Evolutionary conservation across 2,113 vertebrate species (phyloP).

Genomic region (Anolis sagrei): DNA sequence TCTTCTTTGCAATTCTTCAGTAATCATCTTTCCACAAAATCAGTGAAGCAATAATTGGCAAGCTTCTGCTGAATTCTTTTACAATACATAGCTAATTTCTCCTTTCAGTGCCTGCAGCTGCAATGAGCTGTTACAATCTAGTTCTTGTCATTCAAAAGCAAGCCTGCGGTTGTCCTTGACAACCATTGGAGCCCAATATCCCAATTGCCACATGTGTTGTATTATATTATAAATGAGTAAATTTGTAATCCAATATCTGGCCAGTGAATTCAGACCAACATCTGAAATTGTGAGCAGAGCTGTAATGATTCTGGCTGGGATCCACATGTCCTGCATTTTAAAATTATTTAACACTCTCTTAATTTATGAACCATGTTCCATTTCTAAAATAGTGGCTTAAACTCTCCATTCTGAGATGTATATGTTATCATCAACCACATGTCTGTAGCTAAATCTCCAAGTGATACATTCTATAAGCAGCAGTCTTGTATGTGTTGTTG

Average conservation of each 20-base stretch:
- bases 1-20: background rate
- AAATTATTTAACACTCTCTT: no score
- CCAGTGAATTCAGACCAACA: background rate
- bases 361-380: no score
- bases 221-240: background rate
- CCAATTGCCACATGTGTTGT: background rate
- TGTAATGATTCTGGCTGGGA: no score
- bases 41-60: background rate
- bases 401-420: no score
- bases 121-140: background rate
- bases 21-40: background rate
- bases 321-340: background rate
- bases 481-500: no score
- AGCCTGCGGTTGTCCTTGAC: background rate
- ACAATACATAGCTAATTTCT: conserved; percentile 5
- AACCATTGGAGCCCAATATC: background rate
- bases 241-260: background rate
- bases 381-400: no score
- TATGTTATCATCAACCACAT: no score
- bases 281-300: background rate
- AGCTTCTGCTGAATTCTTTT: background rate
- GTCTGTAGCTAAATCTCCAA: no score
- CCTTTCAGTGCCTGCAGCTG: background rate
- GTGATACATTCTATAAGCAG: no score
- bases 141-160: background rate